A percentile compares a stretch with the other conserved stretches of the same genome.
Evolutionary conservation across 2,888 invertebrate species (phyloP).

Genomic region (Xestia sexstrigata): DNA sequence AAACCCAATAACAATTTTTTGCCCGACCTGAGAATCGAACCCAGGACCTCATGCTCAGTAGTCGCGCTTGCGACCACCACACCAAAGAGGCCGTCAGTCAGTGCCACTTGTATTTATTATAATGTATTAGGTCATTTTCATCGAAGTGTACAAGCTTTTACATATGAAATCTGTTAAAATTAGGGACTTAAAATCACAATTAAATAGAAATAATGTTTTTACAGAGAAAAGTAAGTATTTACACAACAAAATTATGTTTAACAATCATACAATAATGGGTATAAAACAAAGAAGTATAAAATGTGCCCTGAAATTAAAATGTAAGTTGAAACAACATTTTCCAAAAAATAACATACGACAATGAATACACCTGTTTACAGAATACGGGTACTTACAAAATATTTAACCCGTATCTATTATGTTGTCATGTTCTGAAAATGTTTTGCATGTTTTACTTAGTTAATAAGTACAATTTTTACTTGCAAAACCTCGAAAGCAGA

Average conservation of each 20-base stretch:
- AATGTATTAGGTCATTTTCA: background rate
- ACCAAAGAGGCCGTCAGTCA: no score
- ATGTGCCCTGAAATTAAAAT: slow-evolving; percentile 20
- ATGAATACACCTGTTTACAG: slow-evolving; percentile 17
- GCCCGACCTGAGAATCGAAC: no score
- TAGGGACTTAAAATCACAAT: background rate
- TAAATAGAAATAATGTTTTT: background rate
- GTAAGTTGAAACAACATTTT: background rate
- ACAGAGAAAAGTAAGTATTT: background rate
- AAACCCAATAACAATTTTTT: no score
- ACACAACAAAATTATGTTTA: background rate
- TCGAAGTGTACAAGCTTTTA: background rate
- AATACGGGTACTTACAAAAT: background rate
- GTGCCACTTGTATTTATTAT: no score
- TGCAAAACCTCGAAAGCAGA: background rate
- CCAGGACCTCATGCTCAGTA: no score
- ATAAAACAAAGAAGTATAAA: slow-evolving; percentile 18
- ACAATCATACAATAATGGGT: background rate
- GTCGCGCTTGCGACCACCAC: no score
- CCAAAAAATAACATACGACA: background rate
- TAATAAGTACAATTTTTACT: background rate
- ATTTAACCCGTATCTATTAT: background rate
- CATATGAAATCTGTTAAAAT: background rate
- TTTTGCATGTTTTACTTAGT: background rate
- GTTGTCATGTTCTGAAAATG: background rate